Evolutionary conservation across 2,113 vertebrate genomes (phyloP).

Genomic region (Siniperca knerii): DNA sequence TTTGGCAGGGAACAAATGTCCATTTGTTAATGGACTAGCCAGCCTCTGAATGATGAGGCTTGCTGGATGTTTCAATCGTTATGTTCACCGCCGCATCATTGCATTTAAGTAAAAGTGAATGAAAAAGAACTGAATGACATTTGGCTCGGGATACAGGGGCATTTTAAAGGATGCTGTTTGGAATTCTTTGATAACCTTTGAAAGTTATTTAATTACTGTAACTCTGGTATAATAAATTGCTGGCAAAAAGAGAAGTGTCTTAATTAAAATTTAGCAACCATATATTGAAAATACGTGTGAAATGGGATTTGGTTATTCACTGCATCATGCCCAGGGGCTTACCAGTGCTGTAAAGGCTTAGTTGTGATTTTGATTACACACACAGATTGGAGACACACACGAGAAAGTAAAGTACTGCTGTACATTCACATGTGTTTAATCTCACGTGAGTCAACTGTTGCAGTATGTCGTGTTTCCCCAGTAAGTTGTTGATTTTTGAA

Average conservation of each 20-base stretch:
- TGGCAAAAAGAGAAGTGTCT: not conserved
- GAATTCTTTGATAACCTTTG: not conserved
- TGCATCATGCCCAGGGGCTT: not conserved
- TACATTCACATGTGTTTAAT: not conserved
- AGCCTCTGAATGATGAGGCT: not conserved
- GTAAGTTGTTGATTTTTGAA: constrained; percentile 22
- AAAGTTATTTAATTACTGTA: not conserved
- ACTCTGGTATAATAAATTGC: not conserved
- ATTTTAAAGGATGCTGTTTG: not conserved
- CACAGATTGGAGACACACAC: not conserved
- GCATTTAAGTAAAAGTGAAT: not conserved
- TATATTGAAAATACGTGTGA: not conserved
- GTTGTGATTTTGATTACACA: constrained; percentile 3
- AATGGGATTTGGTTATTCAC: constrained; percentile 4
- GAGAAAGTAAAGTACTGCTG: not conserved
- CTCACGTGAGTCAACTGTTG: not conserved
- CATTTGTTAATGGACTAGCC: not conserved
- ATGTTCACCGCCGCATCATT: not conserved
- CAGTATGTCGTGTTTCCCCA: not conserved
- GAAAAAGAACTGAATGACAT: not conserved
- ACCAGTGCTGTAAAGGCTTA: not conserved
- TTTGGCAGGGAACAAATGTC: not conserved
- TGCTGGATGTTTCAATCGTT: not conserved
- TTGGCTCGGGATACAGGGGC: not conserved
- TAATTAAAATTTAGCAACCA: not conserved